phyloP scores from a whole-genome alignment of 2,888 invertebrate genomes.

The Netelia melanura region DNA sequence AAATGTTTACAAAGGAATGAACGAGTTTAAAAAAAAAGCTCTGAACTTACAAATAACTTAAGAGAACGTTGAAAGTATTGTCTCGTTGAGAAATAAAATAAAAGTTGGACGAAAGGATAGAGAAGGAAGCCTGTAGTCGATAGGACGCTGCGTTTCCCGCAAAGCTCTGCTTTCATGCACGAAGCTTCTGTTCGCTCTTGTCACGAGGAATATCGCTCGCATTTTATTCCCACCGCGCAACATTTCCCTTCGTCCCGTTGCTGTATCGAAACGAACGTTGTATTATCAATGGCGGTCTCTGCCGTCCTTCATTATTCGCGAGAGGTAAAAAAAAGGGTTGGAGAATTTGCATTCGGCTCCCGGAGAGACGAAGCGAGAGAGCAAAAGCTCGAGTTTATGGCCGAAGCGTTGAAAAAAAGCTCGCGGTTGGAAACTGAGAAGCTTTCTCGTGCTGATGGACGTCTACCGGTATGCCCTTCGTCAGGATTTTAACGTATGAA shows the following conservation, averaged over 20 bases:
- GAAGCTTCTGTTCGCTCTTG: conserved; percentile 52
- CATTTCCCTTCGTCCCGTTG: conserved; percentile 25
- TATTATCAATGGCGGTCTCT: conserved; percentile 69
- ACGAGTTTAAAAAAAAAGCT: background rate
- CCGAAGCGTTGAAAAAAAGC: conserved; percentile 7
- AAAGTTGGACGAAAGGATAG: background rate
- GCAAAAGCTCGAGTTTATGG: conserved; percentile 16
- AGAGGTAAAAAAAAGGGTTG: background rate
- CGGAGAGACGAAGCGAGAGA: background rate
- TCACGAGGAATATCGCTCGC: conserved; percentile 60
- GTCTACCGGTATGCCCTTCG: background rate
- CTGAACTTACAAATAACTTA: background rate
- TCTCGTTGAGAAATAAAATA: background rate
- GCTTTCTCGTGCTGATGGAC: conserved; percentile 24
- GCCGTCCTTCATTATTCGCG: conserved; percentile 53
- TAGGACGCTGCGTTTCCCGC: conserved; percentile 60
- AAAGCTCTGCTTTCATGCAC: conserved; percentile 35
- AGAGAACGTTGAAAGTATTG: conserved; percentile 7
- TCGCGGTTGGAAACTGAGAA: conserved; percentile 8
- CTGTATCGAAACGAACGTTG: conserved; percentile 64
- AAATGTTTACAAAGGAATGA: background rate
- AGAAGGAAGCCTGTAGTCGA: conserved; percentile 69
- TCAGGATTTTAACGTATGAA: conserved; percentile 40
- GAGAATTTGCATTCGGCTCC: background rate
- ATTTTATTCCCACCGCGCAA: conserved; percentile 40